Conservation (phyloP, 2,797 vertebrate genomes). For the Zenarchopterus dispar region DNA sequence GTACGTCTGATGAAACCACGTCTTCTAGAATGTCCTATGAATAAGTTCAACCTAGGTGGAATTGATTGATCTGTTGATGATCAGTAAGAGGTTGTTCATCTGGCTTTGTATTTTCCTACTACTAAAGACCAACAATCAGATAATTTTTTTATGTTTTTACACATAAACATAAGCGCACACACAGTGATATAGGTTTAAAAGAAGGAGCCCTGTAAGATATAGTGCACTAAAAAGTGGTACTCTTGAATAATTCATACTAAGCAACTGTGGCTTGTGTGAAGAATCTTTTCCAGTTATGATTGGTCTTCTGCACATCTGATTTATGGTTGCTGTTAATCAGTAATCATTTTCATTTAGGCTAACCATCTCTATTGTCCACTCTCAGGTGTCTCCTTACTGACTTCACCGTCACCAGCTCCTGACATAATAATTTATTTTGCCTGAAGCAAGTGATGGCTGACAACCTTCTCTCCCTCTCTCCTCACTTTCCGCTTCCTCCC, state of each 20-base stretch:
- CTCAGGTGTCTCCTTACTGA: constrained; percentile 68
- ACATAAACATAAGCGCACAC: too few relatives aligned
- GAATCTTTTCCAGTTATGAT: constrained; percentile 38
- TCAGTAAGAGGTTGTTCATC: too few relatives aligned
- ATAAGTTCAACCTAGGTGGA: too few relatives aligned
- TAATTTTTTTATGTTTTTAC: too few relatives aligned
- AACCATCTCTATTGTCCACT: constrained; percentile 70
- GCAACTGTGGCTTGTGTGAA: constrained; percentile 42
- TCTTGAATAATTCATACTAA: constrained; percentile 64
- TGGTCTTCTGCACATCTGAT: constrained; percentile 53
- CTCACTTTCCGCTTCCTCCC: constrained; percentile 1
- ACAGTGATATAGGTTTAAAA: too few relatives aligned
- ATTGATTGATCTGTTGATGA: too few relatives aligned
- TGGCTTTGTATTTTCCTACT: too few relatives aligned
- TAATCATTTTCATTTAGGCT: constrained; percentile 74
- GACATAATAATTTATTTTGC: constrained; percentile 64
- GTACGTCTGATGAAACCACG: too few relatives aligned
- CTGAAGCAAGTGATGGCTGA: constrained; percentile 50
- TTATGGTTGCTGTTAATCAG: constrained; percentile 62
- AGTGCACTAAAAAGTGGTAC: constrained; percentile 72
- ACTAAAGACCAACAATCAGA: too few relatives aligned
- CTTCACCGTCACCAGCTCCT: constrained; percentile 44
- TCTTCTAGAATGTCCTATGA: too few relatives aligned
- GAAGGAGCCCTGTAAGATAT: constrained; percentile 48
- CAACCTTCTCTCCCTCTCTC: constrained; percentile 28